These are phyloP conservation scores for Drosophila mauritiana DNA, from an alignment of 1,140 invertebrate genomes.

Conservation along the genomic window DNA sequence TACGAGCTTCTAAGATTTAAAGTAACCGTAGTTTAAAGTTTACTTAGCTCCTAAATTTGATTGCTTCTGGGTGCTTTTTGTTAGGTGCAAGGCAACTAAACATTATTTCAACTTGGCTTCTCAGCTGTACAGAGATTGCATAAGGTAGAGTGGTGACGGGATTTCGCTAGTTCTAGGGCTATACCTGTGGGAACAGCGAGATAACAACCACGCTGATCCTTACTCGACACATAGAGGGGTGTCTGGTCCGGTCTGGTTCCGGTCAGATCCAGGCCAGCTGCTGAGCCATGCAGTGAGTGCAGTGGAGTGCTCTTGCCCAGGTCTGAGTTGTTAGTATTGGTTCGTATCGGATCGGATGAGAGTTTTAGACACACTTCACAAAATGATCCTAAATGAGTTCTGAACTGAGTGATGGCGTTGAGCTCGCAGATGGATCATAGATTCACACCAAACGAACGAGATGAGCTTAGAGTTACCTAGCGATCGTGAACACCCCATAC, in stretches of 20 bases:
- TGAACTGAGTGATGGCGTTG: conserved; percentile 23
- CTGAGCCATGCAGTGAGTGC: conserved; percentile 66
- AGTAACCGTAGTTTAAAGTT: not conserved
- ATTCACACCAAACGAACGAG: conserved; percentile 61
- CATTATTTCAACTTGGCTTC: conserved; percentile 10
- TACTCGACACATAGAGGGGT: conserved; percentile 87
- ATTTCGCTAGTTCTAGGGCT: conserved; percentile 39
- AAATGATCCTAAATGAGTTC: conserved; percentile 36
- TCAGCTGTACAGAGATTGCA: conserved; percentile 37
- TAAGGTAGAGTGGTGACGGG: not conserved
- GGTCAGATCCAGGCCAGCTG: conserved; percentile 52
- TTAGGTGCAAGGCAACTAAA: conserved; percentile 47
- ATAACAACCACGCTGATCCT: conserved; percentile 90
- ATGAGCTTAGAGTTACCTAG: conserved; percentile 53
- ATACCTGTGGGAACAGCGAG: conserved; percentile 89
- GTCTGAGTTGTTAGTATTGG: conserved; percentile 41
- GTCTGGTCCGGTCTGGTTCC: conserved; percentile 84
- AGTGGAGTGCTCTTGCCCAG: conserved; percentile 68
- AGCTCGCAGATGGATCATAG: conserved; percentile 36
- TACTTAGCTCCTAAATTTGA: not conserved
- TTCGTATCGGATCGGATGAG: conserved; percentile 36
- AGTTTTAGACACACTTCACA: conserved; percentile 67
- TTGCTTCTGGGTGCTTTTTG: conserved; percentile 24
- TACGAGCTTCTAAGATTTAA: too few species aligned
- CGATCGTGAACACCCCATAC: conserved; percentile 83